Evolutionary conservation across 2,113 vertebrate genomes (phyloP).

Genomic region (Hemiscyllium ocellatum): DNA sequence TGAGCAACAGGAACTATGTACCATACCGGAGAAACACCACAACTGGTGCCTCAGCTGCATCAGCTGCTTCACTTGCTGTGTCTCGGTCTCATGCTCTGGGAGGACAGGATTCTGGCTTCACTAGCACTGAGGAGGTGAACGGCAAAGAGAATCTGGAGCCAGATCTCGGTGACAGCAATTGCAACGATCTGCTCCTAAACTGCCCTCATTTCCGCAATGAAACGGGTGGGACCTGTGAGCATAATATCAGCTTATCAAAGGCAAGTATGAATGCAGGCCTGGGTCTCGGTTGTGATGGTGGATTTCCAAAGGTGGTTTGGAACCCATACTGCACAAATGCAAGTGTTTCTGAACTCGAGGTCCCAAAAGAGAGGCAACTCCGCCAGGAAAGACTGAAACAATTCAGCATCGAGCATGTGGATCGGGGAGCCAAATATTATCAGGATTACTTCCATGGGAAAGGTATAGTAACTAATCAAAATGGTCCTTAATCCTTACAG

Average conservation of each 20-base stretch:
- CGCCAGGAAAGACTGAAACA: slow-evolving; percentile 63
- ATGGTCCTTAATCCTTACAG: neutral
- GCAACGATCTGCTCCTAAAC: slow-evolving; percentile 73
- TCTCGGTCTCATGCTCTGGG: slow-evolving; percentile 50
- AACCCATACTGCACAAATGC: slow-evolving; percentile 69
- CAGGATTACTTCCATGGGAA: slow-evolving; percentile 76
- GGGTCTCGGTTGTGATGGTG: slow-evolving; percentile 41
- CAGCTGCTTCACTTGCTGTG: slow-evolving; percentile 52
- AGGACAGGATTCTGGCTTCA: slow-evolving; percentile 59
- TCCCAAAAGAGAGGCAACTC: slow-evolving; percentile 59
- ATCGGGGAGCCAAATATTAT: slow-evolving; percentile 83
- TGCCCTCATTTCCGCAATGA: slow-evolving; percentile 91
- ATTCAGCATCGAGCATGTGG: slow-evolving; percentile 83
- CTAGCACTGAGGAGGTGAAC: slow-evolving; percentile 73
- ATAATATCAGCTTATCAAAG: slow-evolving; percentile 74
- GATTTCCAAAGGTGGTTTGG: slow-evolving; percentile 36
- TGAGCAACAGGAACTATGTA: slow-evolving; percentile 51
- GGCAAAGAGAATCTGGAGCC: slow-evolving; percentile 59
- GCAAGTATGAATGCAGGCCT: slow-evolving; percentile 41
- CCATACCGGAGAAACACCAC: slow-evolving; percentile 74
- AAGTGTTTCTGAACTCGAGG: slow-evolving; percentile 76
- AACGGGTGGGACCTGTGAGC: slow-evolving; percentile 68
- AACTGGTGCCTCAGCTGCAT: slow-evolving; percentile 79
- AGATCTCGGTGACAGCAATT: slow-evolving; percentile 62
- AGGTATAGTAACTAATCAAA: slow-evolving; percentile 46